A percentile compares a stretch with the other conserved stretches of the same genome.
phyloP scores from a whole-genome alignment of 1,140 invertebrate genomes.

The Uloborus diversus region DNA sequence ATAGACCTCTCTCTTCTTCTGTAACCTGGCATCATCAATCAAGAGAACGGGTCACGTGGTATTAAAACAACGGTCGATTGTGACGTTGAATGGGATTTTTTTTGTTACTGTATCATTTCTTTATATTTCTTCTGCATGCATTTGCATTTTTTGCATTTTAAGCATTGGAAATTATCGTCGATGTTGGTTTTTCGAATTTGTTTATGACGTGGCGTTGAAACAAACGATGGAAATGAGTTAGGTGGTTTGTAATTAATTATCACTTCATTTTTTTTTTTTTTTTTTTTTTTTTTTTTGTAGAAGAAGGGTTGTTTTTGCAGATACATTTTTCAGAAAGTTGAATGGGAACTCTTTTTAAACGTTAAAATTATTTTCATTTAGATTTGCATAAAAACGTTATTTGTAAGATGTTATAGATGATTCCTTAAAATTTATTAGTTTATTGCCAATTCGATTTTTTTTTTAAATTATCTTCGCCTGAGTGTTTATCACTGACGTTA shows the following conservation, averaged over 20 bases:
- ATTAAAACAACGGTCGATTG: conserved; percentile 47
- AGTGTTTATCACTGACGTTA: too few species aligned
- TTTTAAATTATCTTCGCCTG: too few species aligned
- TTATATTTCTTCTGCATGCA: not conserved
- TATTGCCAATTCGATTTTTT: too few species aligned
- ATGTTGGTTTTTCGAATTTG: conserved; percentile 22
- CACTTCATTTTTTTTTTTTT: not conserved
- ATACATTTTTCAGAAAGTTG: too few species aligned
- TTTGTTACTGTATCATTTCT: conserved; percentile 6
- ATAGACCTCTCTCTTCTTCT: conserved; percentile 10
- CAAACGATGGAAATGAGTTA: conserved; percentile 38
- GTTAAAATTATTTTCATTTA: too few species aligned
- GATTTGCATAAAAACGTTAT: too few species aligned
- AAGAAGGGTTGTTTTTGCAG: too few species aligned
- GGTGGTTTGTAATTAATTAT: conserved; percentile 36
- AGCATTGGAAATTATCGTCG: conserved; percentile 22
- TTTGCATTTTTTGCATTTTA: conserved; percentile 21
- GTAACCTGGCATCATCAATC: conserved; percentile 27
- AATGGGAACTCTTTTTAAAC: too few species aligned
- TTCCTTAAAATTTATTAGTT: too few species aligned
- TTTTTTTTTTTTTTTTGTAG: too few species aligned
- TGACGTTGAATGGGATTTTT: conserved; percentile 7
- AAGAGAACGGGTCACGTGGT: conserved; percentile 19
- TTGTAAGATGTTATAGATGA: too few species aligned
- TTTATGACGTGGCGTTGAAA: conserved; percentile 30